Base-by-base conservation (phyloP, 35 echinoderm and acorn worm genomes). In the Anneissia japonica region DNA sequence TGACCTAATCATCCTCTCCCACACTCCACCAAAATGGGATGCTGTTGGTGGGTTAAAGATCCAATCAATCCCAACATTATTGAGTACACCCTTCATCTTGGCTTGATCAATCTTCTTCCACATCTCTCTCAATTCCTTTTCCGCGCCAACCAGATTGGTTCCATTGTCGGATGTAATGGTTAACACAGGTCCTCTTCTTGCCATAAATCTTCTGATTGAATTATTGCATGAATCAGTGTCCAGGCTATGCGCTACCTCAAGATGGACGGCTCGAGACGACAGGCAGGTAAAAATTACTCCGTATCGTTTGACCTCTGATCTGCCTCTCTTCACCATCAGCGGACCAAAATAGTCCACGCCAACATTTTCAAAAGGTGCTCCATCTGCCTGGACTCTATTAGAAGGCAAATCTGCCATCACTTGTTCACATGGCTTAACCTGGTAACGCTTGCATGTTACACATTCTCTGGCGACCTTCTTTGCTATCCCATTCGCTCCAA, bases 341-440 rank as follows among this genome's bases (percentile, higher is more conserved):
- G 79, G 79, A 9, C 79, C 79, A 81, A 81, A 81, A 26, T 81
- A 81, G 28, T 81, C 79, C 17, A 81, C 11, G 17, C 79, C 79
- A 4, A 39, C 38, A 21, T 39, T 35, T 38, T 29, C 38, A 39
- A 81, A 81, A 19, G 79, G 79, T 81, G 79, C 35, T 39, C 38
- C 79, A 39, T 81, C 37, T 39, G 79, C 35, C 10, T 30, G 35
- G 3, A 81, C n/a, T 81, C 79, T 3, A n/a, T 81, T 79, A 81
- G 30, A 39, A n/a, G 77, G n/a, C 30, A 88, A 73, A 46, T 88
- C 86, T 40, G 77, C 77, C 86, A 88, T 88, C 41, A 80, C 34
- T 40, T 88, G 76, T 46, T 88, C 40, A 64, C 77, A 78, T 36
- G 41, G 28, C 16, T 88, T 79, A 0, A 40, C 75, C 30, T 81